A percentile compares a stretch with the other conserved stretches of the same genome.
phyloP scores from a whole-genome alignment of 2,113 vertebrate species.

The Limnothrissa miodon region DNA sequence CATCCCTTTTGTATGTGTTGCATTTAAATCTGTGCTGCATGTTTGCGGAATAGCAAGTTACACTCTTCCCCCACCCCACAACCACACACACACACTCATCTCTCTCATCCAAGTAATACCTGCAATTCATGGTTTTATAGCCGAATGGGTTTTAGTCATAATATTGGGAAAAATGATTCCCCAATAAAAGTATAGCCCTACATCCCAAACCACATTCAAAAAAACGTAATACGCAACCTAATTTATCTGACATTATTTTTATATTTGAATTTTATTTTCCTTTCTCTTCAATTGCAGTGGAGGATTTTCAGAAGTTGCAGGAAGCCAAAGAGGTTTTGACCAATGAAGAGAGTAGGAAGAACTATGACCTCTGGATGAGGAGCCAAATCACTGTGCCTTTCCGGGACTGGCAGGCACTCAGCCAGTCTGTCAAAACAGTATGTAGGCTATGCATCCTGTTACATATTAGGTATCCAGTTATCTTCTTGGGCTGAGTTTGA shows the following conservation, averaged over 20 bases:
- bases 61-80: no score
- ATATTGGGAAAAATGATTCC: background rate
- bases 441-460: conserved; percentile 48
- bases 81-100: no score
- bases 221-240: background rate
- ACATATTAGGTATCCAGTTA: no score
- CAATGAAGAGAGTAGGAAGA: conserved; percentile 78
- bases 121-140: background rate
- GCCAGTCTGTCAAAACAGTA: conserved; percentile 82
- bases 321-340: conserved; percentile 89
- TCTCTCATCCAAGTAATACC: background rate
- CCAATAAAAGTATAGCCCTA: no score
- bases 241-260: background rate
- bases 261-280: background rate
- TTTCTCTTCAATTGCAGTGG: conserved; percentile 68
- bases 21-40: background rate
- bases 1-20: background rate
- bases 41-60: background rate
- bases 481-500: no score
- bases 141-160: background rate
- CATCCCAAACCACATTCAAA: background rate
- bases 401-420: conserved; percentile 86
- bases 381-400: conserved; percentile 82
- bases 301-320: conserved; percentile 90
- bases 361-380: conserved; percentile 87